Evolutionary conservation across 2,888 invertebrate species (phyloP).

Genomic region (Leptarthrus brevirostris): DNA sequence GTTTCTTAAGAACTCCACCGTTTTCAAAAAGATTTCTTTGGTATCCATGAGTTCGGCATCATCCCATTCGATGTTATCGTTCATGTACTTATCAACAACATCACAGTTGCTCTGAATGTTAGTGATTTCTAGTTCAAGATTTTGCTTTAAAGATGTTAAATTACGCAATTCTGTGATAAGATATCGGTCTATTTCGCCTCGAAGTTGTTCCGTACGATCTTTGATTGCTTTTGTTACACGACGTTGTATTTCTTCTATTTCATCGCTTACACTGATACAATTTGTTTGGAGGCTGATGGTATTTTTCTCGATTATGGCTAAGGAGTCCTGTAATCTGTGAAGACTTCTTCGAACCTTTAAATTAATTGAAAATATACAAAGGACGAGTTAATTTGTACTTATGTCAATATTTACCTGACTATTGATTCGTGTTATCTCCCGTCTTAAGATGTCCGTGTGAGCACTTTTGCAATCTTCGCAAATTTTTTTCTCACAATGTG

Average conservation of each 20-base stretch:
- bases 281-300: conserved; percentile 88
- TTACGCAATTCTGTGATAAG: conserved; percentile 87
- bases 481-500: conserved; percentile 97
- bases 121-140: conserved; percentile 92
- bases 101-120: conserved; percentile 98
- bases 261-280: conserved; percentile 89
- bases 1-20: conserved; percentile 93
- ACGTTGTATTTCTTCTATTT: conserved; percentile 92
- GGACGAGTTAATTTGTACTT: background rate
- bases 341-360: conserved; percentile 81
- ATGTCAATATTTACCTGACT: conserved; percentile 73
- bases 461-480: conserved; percentile 96
- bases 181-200: conserved; percentile 93
- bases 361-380: too few species aligned
- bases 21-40: conserved; percentile 95
- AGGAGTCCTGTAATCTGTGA: conserved; percentile 88
- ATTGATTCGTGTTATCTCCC: conserved; percentile 90
- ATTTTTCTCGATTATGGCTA: conserved; percentile 88
- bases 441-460: conserved; percentile 93
- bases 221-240: conserved; percentile 88
- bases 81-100: conserved; percentile 93
- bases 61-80: conserved; percentile 90
- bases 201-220: conserved; percentile 87
- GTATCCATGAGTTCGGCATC: conserved; percentile 93
- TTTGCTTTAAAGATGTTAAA: conserved; percentile 88